Evolutionary conservation across 2,113 vertebrate genomes (phyloP).

Genomic region (Eidolon helvum): DNA sequence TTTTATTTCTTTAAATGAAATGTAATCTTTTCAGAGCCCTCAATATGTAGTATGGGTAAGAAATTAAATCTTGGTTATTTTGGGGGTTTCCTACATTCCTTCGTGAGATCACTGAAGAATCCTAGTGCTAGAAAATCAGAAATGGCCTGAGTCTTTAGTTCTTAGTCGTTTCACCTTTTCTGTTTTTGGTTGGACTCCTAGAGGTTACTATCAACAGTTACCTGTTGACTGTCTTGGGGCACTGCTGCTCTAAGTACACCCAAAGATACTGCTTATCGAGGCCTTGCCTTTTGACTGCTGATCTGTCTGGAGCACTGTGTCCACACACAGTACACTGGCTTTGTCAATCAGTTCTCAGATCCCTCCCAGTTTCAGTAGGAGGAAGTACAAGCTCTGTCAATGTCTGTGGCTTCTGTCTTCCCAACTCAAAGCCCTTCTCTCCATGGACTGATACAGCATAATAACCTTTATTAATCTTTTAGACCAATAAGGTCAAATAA

Average conservation of each 20-base stretch:
- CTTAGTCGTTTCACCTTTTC: slow-evolving; percentile 26
- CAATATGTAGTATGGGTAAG: not conserved
- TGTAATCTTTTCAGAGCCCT: not conserved
- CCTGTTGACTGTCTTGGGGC: not conserved
- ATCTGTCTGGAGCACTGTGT: not conserved
- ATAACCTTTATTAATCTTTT: slow-evolving; percentile 1
- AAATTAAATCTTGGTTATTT: not conserved
- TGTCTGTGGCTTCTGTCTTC: not conserved
- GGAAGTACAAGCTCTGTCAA: not conserved
- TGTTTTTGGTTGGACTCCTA: not conserved
- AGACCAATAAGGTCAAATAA: not conserved
- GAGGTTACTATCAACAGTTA: not conserved
- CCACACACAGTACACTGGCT: not conserved
- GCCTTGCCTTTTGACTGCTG: not conserved
- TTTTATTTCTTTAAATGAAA: slow-evolving; percentile 30
- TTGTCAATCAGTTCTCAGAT: not conserved
- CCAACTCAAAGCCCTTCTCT: not conserved
- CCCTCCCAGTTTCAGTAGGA: not conserved
- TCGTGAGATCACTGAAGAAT: not conserved
- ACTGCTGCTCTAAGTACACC: not conserved
- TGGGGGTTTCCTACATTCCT: not conserved
- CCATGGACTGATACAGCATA: not conserved
- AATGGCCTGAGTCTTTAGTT: not conserved
- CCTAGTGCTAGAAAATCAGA: slow-evolving; percentile 17
- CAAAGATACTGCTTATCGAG: not conserved